Evolutionary conservation across 1,140 invertebrate species (phyloP).

Genomic region (Aphidius ervi): DNA sequence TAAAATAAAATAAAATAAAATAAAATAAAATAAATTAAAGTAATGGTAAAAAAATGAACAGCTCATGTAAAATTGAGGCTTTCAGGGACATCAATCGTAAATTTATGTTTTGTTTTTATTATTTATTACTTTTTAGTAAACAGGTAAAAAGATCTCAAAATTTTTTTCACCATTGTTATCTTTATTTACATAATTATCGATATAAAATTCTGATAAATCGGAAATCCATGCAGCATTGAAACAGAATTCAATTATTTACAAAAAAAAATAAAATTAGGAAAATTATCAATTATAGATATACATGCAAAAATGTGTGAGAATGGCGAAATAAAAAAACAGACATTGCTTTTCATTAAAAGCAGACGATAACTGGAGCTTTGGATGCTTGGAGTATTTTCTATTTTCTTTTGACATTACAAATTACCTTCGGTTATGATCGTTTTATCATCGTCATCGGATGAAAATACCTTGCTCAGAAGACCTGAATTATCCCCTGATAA

Average conservation of each 20-base stretch:
- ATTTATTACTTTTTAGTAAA: neutral
- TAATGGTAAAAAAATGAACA: no score
- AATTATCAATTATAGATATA: neutral
- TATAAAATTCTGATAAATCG: slow-evolving; percentile 18
- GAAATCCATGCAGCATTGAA: slow-evolving; percentile 20
- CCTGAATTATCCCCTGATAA: slow-evolving; percentile 58
- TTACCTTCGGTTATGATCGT: slow-evolving; percentile 43
- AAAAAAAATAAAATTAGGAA: neutral
- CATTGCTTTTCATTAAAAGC: neutral
- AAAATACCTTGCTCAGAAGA: slow-evolving; percentile 56
- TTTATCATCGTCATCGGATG: slow-evolving; percentile 49
- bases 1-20: no score
- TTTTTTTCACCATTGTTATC: slow-evolving; percentile 23
- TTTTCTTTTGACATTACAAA: slow-evolving; percentile 15
- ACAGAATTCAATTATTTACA: slow-evolving; percentile 13
- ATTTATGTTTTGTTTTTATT: no score
- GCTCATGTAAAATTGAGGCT: no score
- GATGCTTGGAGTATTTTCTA: no score
- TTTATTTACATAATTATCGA: slow-evolving; percentile 18
- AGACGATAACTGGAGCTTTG: neutral
- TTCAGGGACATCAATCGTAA: no score
- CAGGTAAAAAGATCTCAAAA: neutral
- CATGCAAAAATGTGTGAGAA: neutral
- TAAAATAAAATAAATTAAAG: no score
- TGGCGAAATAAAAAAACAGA: neutral